Base-by-base conservation (phyloP, 1,140 invertebrate genomes). In the Lepeophtheirus salmonis region DNA sequence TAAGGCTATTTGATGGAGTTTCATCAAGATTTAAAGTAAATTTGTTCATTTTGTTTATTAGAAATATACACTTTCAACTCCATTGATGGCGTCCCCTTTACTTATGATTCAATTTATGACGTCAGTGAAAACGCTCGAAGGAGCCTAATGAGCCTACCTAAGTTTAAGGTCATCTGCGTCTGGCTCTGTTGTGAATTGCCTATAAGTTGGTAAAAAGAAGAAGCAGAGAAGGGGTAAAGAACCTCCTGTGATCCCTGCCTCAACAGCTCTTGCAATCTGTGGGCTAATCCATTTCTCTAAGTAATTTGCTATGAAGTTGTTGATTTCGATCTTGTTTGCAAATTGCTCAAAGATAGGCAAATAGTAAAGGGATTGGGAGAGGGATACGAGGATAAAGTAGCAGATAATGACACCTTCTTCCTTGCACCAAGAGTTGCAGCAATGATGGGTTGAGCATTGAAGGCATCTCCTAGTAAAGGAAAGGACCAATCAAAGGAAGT, bases 201-300 rank as follows among this genome's bases (percentile, higher is more conserved):
- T 54, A 22, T 54, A 54, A 22, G 52, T 22, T 21, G 16, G 22
- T 18, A 24, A 18, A 13, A 24, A 63, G 17, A 22, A 18, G 22
- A 20, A 54, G 52, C 52, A 54, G 16, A 54, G 22, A 18, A 64
- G 60, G 57, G 62, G 63, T 53, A 64, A 57, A 53, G 48, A 59
- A 18, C 21, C 54, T 54, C 52, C 52, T n/a, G 17, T 54, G 16
- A 22, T 22, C 16, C n/a, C 16, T 20, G 20, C 22, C 23, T 54
- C 52, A 22, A 54, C 23, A 14, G 52, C 52, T 16, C 52, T 54
- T 2, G 16, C 52, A 16, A 54, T 22, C n/a, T 54, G 16, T 22
- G 52, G 21, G 52, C 16, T 17, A 3, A 54, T n/a, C 22, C 52
- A 20, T 54, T 3, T 14, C 17, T 20, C n/a, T 17, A n/a, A 10